A percentile compares a stretch with the other conserved stretches of the same genome.
Evolutionary conservation across 92 coral and sea anemone species (phyloP).

Genomic region (Anthopleura xanthogrammica): DNA sequence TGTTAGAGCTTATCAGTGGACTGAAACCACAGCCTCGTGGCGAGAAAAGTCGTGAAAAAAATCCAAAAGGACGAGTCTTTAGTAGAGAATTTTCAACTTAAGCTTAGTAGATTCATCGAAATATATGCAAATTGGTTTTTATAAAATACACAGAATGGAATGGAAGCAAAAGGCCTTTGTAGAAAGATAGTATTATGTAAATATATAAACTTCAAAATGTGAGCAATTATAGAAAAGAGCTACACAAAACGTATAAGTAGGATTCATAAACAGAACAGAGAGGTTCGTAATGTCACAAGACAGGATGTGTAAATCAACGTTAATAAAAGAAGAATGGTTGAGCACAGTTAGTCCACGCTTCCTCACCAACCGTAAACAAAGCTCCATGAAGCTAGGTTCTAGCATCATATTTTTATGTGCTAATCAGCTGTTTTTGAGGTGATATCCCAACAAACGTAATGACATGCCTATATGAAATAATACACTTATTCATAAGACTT

Average conservation of each 20-base stretch:
- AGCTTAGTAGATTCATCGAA: too few species aligned
- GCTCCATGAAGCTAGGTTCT: neutral
- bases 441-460: neutral
- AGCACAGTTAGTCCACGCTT: neutral
- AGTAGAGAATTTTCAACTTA: too few species aligned
- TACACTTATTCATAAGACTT: neutral
- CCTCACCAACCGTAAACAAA: neutral
- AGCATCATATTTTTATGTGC: neutral
- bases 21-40: too few species aligned
- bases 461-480: neutral
- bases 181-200: neutral
- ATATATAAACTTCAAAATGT: neutral
- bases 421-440: neutral
- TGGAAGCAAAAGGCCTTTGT: neutral
- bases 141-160: neutral
- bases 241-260: conserved; percentile 9
- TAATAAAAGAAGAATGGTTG: neutral
- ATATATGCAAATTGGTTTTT: too few species aligned
- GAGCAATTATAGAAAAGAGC: neutral
- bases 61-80: too few species aligned
- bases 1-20: too few species aligned
- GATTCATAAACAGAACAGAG: conserved; percentile 1
- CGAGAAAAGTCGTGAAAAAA: too few species aligned
- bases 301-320: neutral
- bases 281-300: neutral